Evolutionary conservation across 2,888 invertebrate species (phyloP), one percentile per base, ranked within the genome.

Genomic region (Polyommatus icarus): DNA sequence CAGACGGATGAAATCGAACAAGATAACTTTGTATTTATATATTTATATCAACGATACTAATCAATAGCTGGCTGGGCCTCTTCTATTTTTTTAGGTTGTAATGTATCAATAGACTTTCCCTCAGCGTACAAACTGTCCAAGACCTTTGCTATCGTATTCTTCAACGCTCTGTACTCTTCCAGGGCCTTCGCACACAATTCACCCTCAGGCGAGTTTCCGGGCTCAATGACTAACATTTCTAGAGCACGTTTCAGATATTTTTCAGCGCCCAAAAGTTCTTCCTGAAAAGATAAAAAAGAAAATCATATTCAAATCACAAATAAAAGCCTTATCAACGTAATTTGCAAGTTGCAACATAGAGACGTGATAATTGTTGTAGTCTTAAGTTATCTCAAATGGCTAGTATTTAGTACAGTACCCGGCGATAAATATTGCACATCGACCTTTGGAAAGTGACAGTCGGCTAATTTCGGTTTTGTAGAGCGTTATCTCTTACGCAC

Each of bases 151-250:
- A 96, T 94, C 8, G 94, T 95, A 20, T 90, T 89, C 83, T 95
- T 95, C 40, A 96, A 84, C 0, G 94, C 93, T 83, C 95, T 95
- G 78, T 96, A 91, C 82, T 96, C 96, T 78, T 95, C 94, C 24
- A 97, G 87, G n/a, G 97, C 97, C 81, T 95, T 95, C 77, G 95
- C 95, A 6, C 96, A 95, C 40, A 97, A 86, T 83, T 95, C 92
- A 0, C 97, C 97, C 88, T 97, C 97, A 0, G 97, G 96, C 24
- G 97, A 96, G 54, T 94, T 94, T 0, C 94, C 90, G 0, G 97
- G 97, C 86, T 97, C 97, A 79, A 97, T 95, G 29, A 97, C 90
- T 15, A 97, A 87, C 94, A 96, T 96, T 81, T 95, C 94, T 50
- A 97, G 87, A 0, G 96, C 93, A 80, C 95, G 94, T 82, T 96